phyloP scores from a whole-genome alignment of 64 coral and sea anemone species.

The Acropora tenuis region DNA sequence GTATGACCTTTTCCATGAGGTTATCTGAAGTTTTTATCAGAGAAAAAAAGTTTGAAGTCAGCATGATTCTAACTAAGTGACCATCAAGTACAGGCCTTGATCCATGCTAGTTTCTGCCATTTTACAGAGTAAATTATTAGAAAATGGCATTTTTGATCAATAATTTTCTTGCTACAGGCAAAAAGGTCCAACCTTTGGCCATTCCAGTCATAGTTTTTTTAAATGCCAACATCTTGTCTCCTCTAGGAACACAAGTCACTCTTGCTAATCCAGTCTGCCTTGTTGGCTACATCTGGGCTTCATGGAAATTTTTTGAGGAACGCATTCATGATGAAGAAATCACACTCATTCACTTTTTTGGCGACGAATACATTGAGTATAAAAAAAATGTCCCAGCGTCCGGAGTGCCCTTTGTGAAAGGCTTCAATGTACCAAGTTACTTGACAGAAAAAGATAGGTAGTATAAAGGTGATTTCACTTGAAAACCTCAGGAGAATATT shows the following conservation, averaged over 20 bases:
- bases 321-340: conserved; percentile 89
- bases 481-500: too few relatives aligned
- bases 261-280: conserved; percentile 88
- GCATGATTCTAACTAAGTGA: too few relatives aligned
- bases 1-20: too few relatives aligned
- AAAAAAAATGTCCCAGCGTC: conserved; percentile 80
- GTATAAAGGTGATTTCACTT: background rate
- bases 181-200: too few relatives aligned
- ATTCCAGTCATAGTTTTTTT: background rate
- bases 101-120: too few relatives aligned
- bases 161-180: too few relatives aligned
- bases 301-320: conserved; percentile 97
- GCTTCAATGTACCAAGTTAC: background rate
- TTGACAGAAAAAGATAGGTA: background rate
- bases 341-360: conserved; percentile 76
- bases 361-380: conserved; percentile 88
- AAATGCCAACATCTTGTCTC: background rate
- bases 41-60: too few relatives aligned
- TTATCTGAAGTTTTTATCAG: too few relatives aligned
- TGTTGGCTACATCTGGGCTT: conserved; percentile 76
- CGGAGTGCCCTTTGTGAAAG: conserved; percentile 94
- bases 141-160: too few relatives aligned
- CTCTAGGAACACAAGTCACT: conserved; percentile 85
- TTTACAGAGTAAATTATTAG: too few relatives aligned
- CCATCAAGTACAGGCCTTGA: too few relatives aligned